Base-by-base conservation (phyloP, 2,113 vertebrate species). In the Varanus komodoensis region DNA sequence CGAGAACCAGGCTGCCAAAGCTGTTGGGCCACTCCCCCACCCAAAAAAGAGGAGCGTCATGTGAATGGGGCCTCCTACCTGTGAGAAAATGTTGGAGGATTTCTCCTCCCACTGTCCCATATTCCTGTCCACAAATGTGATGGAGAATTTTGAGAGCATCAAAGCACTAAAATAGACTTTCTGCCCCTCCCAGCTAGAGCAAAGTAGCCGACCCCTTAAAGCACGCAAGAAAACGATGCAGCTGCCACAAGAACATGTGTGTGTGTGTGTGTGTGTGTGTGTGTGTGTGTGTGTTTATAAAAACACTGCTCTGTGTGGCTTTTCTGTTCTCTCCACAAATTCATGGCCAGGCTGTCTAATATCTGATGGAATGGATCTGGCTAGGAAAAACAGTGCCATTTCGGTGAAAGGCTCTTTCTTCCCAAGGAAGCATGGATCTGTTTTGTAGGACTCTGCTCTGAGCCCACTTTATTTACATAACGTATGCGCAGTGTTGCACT, bases 381-480 rank as follows among this genome's bases (percentile, higher is more conserved):
- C 82, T 84, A 83, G 82, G 57, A 83, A 83, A 83, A 83, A 83
- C 34, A 68, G 82, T 68, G 34, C 68, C 44, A 21, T 52, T 85
- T 71, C 3, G 19, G 48, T 71, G 67, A 73, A 71, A 85, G 57
- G 44, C 44, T 73, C 68, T 73, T 85, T 73, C 38, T 71, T 85
- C 8, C 29, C 52, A 73, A 32, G 44, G 67, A 71, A 73, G 38
- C 81, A 73, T 29, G 5, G 25, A 52, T 73, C 67, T 71, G 44
- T 52, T 85, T 52, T 85, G 73, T 73, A 61, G 34, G 6, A 34
- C 81, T 78, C 25, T 8, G 50, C 29, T 89, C 71, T 84, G 38
- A 68, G 0, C 1, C 14, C 8, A 44, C 86, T 0, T 90, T 95
- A 87, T 54, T 88, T 27, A 34, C 25, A 3, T 64, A 86, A 52